Conservation (phyloP, 2,888 invertebrate genomes). For the Chymomyza procnemis region DNA sequence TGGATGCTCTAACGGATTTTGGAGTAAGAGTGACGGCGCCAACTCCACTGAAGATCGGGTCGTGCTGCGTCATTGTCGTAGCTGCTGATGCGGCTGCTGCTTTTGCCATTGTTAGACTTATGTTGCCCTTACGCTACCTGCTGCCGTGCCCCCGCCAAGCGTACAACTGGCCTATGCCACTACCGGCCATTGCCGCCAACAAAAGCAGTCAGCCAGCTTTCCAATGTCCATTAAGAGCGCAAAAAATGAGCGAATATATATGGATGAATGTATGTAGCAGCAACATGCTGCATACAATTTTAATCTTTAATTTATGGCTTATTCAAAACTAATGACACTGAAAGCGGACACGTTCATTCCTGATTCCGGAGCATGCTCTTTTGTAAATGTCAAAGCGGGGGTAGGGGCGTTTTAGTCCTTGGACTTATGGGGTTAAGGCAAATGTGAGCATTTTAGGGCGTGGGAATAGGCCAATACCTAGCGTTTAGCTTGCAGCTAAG, state of each 20-base stretch:
- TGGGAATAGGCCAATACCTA: no score
- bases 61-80: neutral
- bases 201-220: neutral
- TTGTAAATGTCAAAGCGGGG: neutral
- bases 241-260: neutral
- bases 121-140: neutral
- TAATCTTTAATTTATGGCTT: constrained; percentile 72
- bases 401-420: no score
- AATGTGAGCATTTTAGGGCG: no score
- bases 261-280: neutral
- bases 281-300: constrained; percentile 36
- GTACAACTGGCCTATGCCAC: neutral
- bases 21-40: neutral
- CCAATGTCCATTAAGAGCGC: neutral
- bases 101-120: neutral
- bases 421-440: no score
- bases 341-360: constrained; percentile 50
- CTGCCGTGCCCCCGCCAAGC: neutral
- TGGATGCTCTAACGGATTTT: neutral
- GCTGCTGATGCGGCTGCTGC: no score
- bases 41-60: neutral
- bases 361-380: neutral
- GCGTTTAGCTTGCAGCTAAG: no score
- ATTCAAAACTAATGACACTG: constrained; percentile 71
- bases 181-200: neutral